Percentiles rank a stretch among this genome's conserved stretches.
Conservation (phyloP, 1,140 invertebrate genomes). For the Diuraphis noxia region DNA sequence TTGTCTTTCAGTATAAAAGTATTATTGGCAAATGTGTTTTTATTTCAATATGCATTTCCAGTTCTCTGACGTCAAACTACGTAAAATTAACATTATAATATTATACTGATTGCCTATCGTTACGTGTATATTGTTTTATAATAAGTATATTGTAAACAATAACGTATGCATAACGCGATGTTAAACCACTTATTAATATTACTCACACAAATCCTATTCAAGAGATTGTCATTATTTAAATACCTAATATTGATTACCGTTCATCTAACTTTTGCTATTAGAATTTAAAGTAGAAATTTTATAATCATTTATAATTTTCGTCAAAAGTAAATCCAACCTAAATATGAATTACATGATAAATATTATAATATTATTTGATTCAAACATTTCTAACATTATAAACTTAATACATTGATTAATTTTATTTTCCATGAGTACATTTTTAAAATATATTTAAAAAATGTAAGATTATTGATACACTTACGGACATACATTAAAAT, state of each 20-base stretch:
- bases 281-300: background rate
- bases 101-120: background rate
- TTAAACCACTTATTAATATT: background rate
- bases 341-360: background rate
- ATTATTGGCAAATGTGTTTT: background rate
- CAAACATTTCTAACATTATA: background rate
- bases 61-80: background rate
- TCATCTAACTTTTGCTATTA: too few species aligned
- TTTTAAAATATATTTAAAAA: background rate
- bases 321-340: too few species aligned
- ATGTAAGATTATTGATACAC: background rate
- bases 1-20: background rate
- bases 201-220: background rate
- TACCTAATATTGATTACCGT: too few species aligned
- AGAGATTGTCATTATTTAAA: background rate
- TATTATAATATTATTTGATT: background rate
- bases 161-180: background rate
- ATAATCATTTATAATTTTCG: too few species aligned
- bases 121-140: background rate
- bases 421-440: background rate
- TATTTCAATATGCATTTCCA: background rate
- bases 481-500: background rate
- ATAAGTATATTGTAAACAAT: background rate
- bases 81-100: background rate
- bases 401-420: background rate